These are phyloP conservation scores for Phenganax subtilis DNA, from an alignment of 92 coral and sea anemone species.

Conservation along the genomic window DNA sequence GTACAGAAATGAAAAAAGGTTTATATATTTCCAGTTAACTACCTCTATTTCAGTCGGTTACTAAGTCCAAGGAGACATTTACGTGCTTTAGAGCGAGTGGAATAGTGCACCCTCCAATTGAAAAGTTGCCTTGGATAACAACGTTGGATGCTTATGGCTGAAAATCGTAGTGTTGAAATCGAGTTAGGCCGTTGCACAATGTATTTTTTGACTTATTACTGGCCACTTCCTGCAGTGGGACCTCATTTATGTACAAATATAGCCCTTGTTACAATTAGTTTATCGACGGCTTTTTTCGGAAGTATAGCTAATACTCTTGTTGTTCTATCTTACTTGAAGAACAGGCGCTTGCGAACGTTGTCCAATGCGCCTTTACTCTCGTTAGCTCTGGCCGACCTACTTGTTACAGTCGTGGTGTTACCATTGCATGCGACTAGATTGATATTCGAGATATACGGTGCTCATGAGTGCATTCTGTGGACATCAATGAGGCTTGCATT, in stretches of 20 bases:
- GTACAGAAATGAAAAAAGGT: no score
- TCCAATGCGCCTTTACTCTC: conserved; percentile 20
- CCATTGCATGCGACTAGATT: conserved; percentile 2
- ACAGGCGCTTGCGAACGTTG: conserved; percentile 4
- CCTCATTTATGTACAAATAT: conserved; percentile 18
- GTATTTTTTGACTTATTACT: conserved; percentile 8
- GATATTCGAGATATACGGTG: background rate
- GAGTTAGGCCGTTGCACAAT: background rate
- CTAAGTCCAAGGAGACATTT: no score
- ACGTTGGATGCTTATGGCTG: background rate
- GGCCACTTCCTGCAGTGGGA: conserved; percentile 9
- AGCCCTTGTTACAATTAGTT: background rate
- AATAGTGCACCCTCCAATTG: no score
- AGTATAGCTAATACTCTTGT: conserved; percentile 6
- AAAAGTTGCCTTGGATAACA: background rate
- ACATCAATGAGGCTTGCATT: background rate
- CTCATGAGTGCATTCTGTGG: conserved; percentile 25
- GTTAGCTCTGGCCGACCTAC: conserved; percentile 20
- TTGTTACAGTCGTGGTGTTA: conserved; percentile 11
- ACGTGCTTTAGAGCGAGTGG: no score
- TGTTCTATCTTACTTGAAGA: background rate
- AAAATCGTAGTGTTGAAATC: background rate
- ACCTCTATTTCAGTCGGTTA: no score
- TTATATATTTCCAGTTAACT: no score
- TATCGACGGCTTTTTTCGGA: conserved; percentile 6